Evolutionary conservation across 2,113 vertebrate species (phyloP).

Genomic region (Macaca mulatta): DNA sequence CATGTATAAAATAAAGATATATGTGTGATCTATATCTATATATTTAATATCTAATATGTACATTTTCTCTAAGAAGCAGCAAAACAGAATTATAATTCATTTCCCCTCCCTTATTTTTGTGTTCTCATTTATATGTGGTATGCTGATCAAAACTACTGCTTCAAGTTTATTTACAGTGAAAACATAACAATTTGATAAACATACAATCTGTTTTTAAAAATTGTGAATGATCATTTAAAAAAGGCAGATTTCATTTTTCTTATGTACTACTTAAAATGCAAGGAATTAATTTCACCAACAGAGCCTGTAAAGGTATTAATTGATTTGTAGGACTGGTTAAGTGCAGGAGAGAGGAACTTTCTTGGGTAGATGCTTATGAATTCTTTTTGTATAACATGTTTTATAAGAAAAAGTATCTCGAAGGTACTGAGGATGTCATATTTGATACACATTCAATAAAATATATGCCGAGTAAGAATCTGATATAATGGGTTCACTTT

Average conservation of each 20-base stretch:
- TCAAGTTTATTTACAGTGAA: neutral
- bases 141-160: neutral
- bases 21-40: neutral
- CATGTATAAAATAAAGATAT: neutral
- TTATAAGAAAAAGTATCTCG: neutral
- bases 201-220: neutral
- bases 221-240: neutral
- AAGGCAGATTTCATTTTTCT: neutral
- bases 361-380: neutral
- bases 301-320: neutral
- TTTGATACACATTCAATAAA: neutral
- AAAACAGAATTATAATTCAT: neutral
- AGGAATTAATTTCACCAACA: neutral
- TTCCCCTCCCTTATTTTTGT: neutral
- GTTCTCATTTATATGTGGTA: neutral
- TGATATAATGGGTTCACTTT: neutral
- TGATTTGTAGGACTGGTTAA: neutral
- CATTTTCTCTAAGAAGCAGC: neutral
- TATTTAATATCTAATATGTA: neutral
- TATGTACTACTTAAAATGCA: neutral
- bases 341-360: neutral
- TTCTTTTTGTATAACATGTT: neutral
- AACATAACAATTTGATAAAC: neutral
- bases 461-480: neutral
- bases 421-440: neutral